Percentiles rank a stretch among this genome's conserved stretches.
Evolutionary conservation across 2,113 vertebrate species (phyloP).

Genomic region (Shinisaurus crocodilurus): DNA sequence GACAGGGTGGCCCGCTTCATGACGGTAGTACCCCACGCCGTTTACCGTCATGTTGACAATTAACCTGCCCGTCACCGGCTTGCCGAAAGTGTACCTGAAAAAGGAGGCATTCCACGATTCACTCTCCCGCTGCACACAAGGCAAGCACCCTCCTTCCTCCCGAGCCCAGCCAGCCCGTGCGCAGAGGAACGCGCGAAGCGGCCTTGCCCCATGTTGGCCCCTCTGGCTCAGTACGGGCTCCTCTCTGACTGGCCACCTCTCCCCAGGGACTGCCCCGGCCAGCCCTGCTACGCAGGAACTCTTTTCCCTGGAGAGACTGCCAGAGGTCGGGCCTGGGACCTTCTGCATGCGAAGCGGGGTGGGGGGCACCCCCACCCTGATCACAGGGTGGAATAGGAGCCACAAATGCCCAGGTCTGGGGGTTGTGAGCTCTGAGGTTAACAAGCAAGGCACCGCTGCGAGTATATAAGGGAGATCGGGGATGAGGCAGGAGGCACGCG

Average conservation of each 20-base stretch:
- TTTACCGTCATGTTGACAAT: constrained; percentile 92
- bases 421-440: background rate
- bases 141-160: background rate
- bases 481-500: background rate
- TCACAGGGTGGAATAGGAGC: background rate
- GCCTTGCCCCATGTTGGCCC: too few relatives aligned
- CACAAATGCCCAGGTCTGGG: background rate
- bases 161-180: background rate
- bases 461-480: background rate
- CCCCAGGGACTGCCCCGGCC: background rate
- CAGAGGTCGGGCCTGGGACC: too few relatives aligned
- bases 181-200: too few relatives aligned
- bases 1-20: constrained; percentile 89
- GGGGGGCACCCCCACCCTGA: background rate
- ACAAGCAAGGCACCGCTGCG: background rate
- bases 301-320: background rate
- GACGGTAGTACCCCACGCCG: constrained; percentile 92
- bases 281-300: background rate
- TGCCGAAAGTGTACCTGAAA: constrained; percentile 91
- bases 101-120: constrained; percentile 1
- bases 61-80: constrained; percentile 88
- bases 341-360: background rate
- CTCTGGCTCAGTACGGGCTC: background rate
- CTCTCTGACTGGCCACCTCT: background rate
- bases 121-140: background rate